Evolutionary conservation across 2,797 vertebrate species (phyloP), one percentile per base, ranked within the genome.

Genomic region (Sphaeramia orbicularis): DNA sequence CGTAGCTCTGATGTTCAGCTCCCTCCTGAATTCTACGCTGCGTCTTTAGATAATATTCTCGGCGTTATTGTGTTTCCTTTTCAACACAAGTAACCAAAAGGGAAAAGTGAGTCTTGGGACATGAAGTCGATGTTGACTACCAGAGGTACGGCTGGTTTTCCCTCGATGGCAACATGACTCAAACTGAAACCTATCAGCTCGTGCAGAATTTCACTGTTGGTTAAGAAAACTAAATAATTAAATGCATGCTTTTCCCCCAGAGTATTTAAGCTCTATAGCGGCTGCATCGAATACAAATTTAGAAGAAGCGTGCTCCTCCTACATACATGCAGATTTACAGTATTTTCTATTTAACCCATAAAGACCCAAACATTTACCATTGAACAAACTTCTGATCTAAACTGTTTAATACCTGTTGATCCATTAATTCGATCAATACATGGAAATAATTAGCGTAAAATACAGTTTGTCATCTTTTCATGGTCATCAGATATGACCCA

Each of bases 211-310:
- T 60, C 27, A 27, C 27, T 58, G 49, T 44, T 83, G 74, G 60
- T 65, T 56, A 18, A 69, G 59, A 64, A 65, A 37, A 36, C 21
- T 53, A 36, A 74, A 76, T 85, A 58, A 77, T 82, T 63, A 74
- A 72, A 69, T 70, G 48, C 30, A 63, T 41, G 64, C 41, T 30
- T 65, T 82, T 60, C 57, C 74, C 56, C 80, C 18, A 2, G 61
- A 51, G 78, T 47, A 37, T 30, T 14, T 0, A 7, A 47, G 47
- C 13, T 71, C 77, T 24, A 5, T 37, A 77, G 74, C 68, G 27
- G 50, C 54, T 65, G 54, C 45, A 40, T 16, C 42, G 44, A 47
- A 69, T 76, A 55, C 56, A 81, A 53, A 81, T 80, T 71, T 76
- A 76, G 71, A 75, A 71, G 19, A 55, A 32, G 44, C 41, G 62